phyloP scores from a whole-genome alignment of 2,888 invertebrate genomes.

The Caenorhabditis sp. region DNA sequence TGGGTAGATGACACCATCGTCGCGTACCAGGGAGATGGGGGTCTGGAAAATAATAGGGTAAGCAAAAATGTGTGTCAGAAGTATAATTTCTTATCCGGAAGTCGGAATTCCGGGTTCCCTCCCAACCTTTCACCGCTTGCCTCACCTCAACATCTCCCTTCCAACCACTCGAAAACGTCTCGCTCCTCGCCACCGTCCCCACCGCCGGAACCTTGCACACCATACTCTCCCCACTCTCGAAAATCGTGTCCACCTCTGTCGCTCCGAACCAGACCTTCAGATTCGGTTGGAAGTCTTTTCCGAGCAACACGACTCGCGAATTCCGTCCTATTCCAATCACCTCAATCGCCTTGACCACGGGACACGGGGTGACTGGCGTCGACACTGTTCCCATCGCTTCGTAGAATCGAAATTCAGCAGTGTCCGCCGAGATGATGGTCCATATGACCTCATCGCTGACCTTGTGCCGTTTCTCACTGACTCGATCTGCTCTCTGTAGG shows the following conservation, averaged over 20 bases:
- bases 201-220: constrained; percentile 70
- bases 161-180: constrained; percentile 20
- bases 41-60: constrained; percentile 86
- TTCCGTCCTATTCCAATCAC: constrained; percentile 84
- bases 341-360: constrained; percentile 92
- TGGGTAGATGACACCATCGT: constrained; percentile 96
- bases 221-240: constrained; percentile 72
- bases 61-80: not conserved
- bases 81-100: too few species aligned
- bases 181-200: constrained; percentile 54
- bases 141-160: constrained; percentile 59
- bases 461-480: constrained; percentile 98
- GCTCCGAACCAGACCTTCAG: constrained; percentile 98
- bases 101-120: too few species aligned
- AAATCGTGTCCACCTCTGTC: constrained; percentile 93
- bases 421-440: constrained; percentile 99
- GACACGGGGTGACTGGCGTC: constrained; percentile 96
- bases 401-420: constrained; percentile 98
- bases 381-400: constrained; percentile 98
- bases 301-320: constrained; percentile 96
- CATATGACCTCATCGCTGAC: constrained; percentile 99
- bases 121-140: too few species aligned
- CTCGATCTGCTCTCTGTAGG: constrained; percentile 98
- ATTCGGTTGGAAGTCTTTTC: constrained; percentile 97
- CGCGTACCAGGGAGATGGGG: constrained; percentile 92